These are phyloP conservation scores for Drosophila azteca DNA, from an alignment of 1,140 invertebrate genomes.

Conservation along the genomic window DNA sequence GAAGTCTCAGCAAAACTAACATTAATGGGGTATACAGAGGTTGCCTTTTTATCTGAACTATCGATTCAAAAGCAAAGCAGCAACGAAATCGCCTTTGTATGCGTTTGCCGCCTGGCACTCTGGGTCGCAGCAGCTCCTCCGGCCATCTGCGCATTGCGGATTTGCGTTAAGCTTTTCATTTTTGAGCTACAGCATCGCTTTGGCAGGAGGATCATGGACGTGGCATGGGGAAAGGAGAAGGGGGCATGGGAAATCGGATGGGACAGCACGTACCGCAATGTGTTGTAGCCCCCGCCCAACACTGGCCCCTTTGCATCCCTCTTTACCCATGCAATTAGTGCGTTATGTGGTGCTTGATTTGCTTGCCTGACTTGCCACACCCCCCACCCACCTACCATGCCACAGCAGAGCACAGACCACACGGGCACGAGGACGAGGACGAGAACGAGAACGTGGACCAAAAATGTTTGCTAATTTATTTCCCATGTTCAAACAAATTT, in stretches of 20 bases:
- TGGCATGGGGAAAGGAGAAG: background rate
- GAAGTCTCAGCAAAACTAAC: constrained; percentile 1
- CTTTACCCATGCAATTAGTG: constrained; percentile 61
- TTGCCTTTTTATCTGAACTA: too few relatives aligned
- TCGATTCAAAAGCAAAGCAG: background rate
- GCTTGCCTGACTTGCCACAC: constrained; percentile 49
- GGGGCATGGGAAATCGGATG: constrained; percentile 10
- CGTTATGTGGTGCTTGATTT: constrained; percentile 68
- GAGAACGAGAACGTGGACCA: constrained; percentile 29
- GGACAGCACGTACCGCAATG: constrained; percentile 47
- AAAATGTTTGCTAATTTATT: constrained; percentile 84
- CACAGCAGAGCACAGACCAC: constrained; percentile 27
- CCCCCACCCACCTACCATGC: constrained; percentile 18
- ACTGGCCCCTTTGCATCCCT: background rate
- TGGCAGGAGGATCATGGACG: constrained; percentile 49
- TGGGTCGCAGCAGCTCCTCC: constrained; percentile 27
- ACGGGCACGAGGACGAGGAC: too few relatives aligned
- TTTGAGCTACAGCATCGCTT: constrained; percentile 65
- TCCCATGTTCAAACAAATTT: constrained; percentile 83
- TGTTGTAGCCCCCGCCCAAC: constrained; percentile 14
- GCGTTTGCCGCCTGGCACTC: constrained; percentile 33
- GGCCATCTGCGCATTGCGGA: constrained; percentile 67
- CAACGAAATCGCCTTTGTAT: background rate
- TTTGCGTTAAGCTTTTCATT: constrained; percentile 78
- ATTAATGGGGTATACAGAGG: background rate